Base-by-base conservation (phyloP, 2,888 invertebrate species). In the Bursaphelenchus okinawaensis region DNA sequence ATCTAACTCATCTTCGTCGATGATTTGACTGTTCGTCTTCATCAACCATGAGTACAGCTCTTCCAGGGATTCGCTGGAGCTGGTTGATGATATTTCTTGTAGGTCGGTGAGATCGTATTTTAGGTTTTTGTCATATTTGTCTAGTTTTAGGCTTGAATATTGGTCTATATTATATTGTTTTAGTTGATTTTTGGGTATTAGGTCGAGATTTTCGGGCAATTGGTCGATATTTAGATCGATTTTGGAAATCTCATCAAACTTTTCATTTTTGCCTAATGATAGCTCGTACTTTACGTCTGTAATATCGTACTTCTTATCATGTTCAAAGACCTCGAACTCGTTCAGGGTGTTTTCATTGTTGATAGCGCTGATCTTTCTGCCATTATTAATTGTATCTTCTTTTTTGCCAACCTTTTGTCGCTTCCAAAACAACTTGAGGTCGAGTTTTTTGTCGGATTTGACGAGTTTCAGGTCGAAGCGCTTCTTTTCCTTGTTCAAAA, bases 401-500 rank as follows among this genome's bases (percentile, higher is more conserved):
- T n/a, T n/a, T n/a, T 40, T 40, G 16, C n/a, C n/a, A n/a, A n/a
- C 40, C 40, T 40, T 40, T 40, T n/a, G 12, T 40, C n/a, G 40
- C 12, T 4, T 40, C 40, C 40, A 40, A n/a, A 52, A 52, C 51
- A 55, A 63, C 58, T 52, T 40, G 55, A 67, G 69, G 84, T 66
- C 81, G 78, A 40, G 51, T 22, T 61, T 56, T 69, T 55, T 56
- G n/a, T 54, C 28, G n/a, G 26, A 54, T n/a, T 54, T 4, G 26
- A 23, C 12, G 28, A 54, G 19, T 27, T 26, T 27, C 26, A 23
- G 12, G 16, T 28, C 28, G 16, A 54, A 27, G 16, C 19, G 12
- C 54, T 27, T 54, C 54, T 27, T 54, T 28, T 54, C 26, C 6
- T 54, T 26, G 28, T 54, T 54, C 19, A 54, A 19, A 19, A 54